Percentiles rank a stretch among this genome's conserved stretches.
Conservation (phyloP, 2,797 vertebrate genomes). For the Momotus momota region DNA sequence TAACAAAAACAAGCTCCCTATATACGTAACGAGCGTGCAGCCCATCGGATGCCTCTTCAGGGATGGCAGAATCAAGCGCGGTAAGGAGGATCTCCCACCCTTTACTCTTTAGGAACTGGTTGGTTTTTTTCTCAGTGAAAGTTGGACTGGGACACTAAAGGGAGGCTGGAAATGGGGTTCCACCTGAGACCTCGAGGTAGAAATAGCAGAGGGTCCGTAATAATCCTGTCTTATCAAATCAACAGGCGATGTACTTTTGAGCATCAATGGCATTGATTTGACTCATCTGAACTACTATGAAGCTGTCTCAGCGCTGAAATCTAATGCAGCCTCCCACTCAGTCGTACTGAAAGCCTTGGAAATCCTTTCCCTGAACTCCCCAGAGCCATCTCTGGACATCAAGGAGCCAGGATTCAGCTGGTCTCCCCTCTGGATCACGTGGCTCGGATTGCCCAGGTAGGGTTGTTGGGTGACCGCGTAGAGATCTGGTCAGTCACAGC, state of each 20-base stretch:
- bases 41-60: constrained; percentile 91
- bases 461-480: background rate
- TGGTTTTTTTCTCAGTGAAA: background rate
- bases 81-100: constrained; percentile 69
- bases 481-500: background rate
- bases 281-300: constrained; percentile 90
- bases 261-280: constrained; percentile 91
- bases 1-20: constrained; percentile 88
- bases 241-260: constrained; percentile 91
- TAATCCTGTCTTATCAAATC: background rate
- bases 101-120: background rate
- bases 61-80: constrained; percentile 91
- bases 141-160: background rate
- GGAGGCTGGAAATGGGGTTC: background rate
- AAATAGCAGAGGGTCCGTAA: background rate
- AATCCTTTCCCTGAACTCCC: constrained; percentile 79
- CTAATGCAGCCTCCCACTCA: constrained; percentile 87
- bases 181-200: background rate
- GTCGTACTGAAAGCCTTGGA: constrained; percentile 87
- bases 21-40: constrained; percentile 94
- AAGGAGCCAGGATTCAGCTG: constrained; percentile 85
- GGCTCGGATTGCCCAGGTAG: constrained; percentile 91
- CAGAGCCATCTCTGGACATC: constrained; percentile 66
- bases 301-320: constrained; percentile 89
- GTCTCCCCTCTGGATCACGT: constrained; percentile 90